These are phyloP conservation scores for Drosophila lacteicornis DNA, from an alignment of 1,140 invertebrate genomes.

Conservation along the genomic window DNA sequence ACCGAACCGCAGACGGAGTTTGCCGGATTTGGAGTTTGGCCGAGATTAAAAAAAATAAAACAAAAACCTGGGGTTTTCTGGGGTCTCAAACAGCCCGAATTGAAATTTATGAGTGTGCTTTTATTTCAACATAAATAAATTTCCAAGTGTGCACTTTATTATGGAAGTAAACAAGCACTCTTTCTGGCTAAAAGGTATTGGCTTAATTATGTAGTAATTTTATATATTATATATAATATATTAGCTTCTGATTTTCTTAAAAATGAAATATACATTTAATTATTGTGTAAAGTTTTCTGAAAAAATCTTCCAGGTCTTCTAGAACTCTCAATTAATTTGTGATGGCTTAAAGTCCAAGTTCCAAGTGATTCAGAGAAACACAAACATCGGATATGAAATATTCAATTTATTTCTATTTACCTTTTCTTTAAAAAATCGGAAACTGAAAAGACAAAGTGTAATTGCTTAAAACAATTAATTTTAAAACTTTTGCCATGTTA, in stretches of 20 bases:
- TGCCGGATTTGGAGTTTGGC: conserved; percentile 23
- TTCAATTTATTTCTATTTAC: too few relatives aligned
- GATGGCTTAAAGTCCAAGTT: not conserved
- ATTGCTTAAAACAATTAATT: too few relatives aligned
- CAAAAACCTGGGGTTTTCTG: conserved; percentile 9
- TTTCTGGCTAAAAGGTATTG: conserved; percentile 4
- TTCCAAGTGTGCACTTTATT: conserved; percentile 26
- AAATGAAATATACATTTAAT: not conserved
- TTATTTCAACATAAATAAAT: conserved; percentile 33
- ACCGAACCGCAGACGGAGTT: conserved; percentile 12
- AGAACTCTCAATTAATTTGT: too few relatives aligned
- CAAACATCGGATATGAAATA: too few relatives aligned
- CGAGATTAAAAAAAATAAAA: conserved; percentile 28
- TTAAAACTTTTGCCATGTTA: not conserved
- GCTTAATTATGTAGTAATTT: not conserved
- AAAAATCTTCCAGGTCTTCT: too few relatives aligned
- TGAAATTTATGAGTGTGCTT: conserved; percentile 31
- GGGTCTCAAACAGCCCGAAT: conserved; percentile 19
- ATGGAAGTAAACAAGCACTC: conserved; percentile 14
- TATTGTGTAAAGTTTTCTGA: too few relatives aligned
- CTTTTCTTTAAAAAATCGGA: too few relatives aligned
- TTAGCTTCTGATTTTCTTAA: not conserved
- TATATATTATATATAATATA: not conserved
- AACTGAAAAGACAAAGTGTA: not conserved
- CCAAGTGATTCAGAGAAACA: not conserved